Evolutionary conservation across 2,797 vertebrate species (phyloP).

Genomic region (Schizopygopsis malacanthus): DNA sequence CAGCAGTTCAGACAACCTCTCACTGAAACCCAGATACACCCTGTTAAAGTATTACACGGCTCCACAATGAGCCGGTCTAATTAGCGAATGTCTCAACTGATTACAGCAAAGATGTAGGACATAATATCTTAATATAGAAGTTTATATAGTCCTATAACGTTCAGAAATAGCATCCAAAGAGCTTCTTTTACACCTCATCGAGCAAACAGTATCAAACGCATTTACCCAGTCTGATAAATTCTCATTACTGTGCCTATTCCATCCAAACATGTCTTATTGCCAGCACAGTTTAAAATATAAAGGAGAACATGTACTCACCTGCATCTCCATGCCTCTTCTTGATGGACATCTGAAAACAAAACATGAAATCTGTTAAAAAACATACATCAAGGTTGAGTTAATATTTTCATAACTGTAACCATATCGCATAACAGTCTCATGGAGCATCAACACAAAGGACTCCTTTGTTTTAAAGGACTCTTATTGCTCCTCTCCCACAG

Average conservation of each 20-base stretch:
- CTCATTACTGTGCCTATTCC: background rate
- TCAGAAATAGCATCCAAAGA: background rate
- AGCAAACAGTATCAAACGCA: background rate
- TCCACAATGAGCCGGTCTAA: background rate
- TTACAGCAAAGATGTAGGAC: background rate
- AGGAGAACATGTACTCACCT: slow-evolving; percentile 72
- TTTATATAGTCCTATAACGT: background rate
- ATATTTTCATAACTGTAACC: slow-evolving; percentile 2
- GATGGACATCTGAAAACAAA: slow-evolving; percentile 72
- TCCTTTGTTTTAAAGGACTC: background rate
- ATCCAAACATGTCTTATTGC: background rate
- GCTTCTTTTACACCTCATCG: background rate
- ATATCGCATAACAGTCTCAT: background rate
- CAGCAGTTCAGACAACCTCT: slow-evolving; percentile 30
- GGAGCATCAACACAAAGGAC: slow-evolving; percentile 13
- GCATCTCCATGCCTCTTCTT: slow-evolving; percentile 72
- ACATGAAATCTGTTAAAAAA: slow-evolving; percentile 44
- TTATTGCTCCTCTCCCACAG: slow-evolving; percentile 35
- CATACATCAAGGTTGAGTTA: slow-evolving; percentile 43
- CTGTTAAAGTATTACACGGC: slow-evolving; percentile 3
- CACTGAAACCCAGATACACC: slow-evolving; percentile 16
- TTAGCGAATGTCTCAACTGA: background rate
- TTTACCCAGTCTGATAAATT: background rate
- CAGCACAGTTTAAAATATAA: slow-evolving; percentile 8
- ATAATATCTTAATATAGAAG: background rate